Base-by-base conservation (phyloP, 2,113 vertebrate genomes). In the Oceanites oceanicus region DNA sequence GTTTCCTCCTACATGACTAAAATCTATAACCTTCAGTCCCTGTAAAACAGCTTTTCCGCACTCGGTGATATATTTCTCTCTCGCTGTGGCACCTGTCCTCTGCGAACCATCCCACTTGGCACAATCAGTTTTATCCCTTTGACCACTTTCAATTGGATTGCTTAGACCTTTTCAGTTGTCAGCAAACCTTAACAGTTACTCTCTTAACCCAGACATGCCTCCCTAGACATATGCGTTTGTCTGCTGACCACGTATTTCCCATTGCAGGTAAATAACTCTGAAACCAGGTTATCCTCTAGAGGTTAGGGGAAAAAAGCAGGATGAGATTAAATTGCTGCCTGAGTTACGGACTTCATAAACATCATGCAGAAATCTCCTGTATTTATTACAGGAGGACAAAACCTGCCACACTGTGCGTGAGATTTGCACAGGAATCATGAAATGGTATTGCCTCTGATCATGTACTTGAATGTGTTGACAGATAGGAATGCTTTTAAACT, bases 401-500 rank as follows among this genome's bases (percentile, higher is more conserved):
- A 40, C 73, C 40, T 53, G 26, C 47, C 30, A 32, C 36, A 1
- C 13, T 29, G 32, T 67, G 91, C 53, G 6, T 50, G 76, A 76
- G 66, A 65, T 86, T 45, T 82, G 32, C 80, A 58, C 62, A 29
- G 70, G 61, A 92, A 50, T 82, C 36, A 8, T 1, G 1, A 38
- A 88, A 5, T 73, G 66, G 2, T 40, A 27, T 42, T 40, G 76
- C 56, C 66, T 92, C 53, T 75, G n/a, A 68, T 86, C 74, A 0
- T 17, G 47, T 13, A 32, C 71, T 88, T 50, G 59, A 13, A 30
- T 25, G 47, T 89, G 56, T 49, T 91, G 90, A 65, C 61, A 84
- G 73, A n/a, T 11, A 58, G 66, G 44, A 66, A 84, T 50, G 68
- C 68, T 94, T 95, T 94, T 78, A 91, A 94, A 94, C 34, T 59